Evolutionary conservation across 2,797 vertebrate species (phyloP), one percentile per base, ranked within the genome.

Genomic region (Lepus townsendii): DNA sequence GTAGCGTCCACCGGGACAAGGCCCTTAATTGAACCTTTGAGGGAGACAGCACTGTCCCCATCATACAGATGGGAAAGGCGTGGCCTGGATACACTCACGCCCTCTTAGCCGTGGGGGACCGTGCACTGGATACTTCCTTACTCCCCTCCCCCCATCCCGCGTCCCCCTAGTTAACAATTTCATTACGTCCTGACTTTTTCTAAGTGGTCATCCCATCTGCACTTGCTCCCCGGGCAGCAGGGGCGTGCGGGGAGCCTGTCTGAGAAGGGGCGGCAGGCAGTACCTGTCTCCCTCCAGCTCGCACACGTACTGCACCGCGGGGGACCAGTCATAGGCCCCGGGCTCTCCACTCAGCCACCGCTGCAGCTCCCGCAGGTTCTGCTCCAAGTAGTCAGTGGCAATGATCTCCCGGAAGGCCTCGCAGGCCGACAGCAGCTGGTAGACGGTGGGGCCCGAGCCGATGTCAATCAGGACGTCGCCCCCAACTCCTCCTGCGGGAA

Each of bases 351-450:
- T 90, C 95, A 98, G 93, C 97, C 97, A 96, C 78, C 76, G 95
- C 92, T 96, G 57, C 42, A 96, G 69, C 89, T 97, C 96, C 27
- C 6, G 27, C 50, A 94, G 90, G 85, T 97, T 97, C 90, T 86
- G 88, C 2, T 96, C 65, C 0, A n/a, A 26, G 26, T 92, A 97
- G 80, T 97, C 97, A 1, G 91, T 95, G 50, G 90, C 26, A 20
- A 97, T 96, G 14, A 97, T 97, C 82, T 98, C 96, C 62, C 89
- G 47, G 82, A 96, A 98, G 86, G 78, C 77, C 72, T 97, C 94
- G 30, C 85, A 96, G 66, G 97, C 96, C 0, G 95, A 96, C 30
- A 98, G 96, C 27, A 96, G 69, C 27, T 91, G 92, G 87, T 96
- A 96, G 94, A 97, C 87, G 75, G 96, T 94, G 26, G 97, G 97